Percentiles rank a stretch among this genome's conserved stretches.
phyloP scores from a whole-genome alignment of 2,797 vertebrate species.

The Meriones psammophilus region DNA sequence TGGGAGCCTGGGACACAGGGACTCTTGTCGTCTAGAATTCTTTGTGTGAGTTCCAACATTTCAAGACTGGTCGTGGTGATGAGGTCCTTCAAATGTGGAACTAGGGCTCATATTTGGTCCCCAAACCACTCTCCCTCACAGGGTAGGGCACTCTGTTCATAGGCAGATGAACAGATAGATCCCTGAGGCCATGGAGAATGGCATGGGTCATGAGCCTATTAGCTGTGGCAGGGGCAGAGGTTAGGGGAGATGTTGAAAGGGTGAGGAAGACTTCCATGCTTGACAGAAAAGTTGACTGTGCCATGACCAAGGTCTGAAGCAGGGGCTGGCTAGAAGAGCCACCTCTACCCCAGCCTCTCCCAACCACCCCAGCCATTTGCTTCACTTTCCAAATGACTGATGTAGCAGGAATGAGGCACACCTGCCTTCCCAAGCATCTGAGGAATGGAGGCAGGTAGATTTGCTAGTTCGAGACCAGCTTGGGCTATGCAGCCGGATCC shows the following conservation, averaged over 20 bases:
- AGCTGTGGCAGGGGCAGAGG: fast-evolving
- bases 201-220: not conserved
- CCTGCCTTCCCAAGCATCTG: not conserved
- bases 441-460: not conserved
- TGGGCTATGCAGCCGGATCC: not conserved
- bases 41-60: not conserved
- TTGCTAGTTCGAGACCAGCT: not conserved
- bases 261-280: not conserved
- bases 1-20: not conserved
- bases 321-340: not conserved
- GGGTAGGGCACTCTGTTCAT: fast-evolving
- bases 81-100: not conserved
- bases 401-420: not conserved
- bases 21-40: not conserved
- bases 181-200: not conserved
- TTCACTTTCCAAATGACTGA: not conserved
- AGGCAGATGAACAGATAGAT: not conserved
- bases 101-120: not conserved
- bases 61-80: not conserved
- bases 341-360: not conserved
- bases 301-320: not conserved
- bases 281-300: not conserved
- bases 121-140: not conserved
- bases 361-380: not conserved
- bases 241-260: not conserved